Conservation (phyloP, 2,888 invertebrate genomes). For the Eilema caniola region DNA sequence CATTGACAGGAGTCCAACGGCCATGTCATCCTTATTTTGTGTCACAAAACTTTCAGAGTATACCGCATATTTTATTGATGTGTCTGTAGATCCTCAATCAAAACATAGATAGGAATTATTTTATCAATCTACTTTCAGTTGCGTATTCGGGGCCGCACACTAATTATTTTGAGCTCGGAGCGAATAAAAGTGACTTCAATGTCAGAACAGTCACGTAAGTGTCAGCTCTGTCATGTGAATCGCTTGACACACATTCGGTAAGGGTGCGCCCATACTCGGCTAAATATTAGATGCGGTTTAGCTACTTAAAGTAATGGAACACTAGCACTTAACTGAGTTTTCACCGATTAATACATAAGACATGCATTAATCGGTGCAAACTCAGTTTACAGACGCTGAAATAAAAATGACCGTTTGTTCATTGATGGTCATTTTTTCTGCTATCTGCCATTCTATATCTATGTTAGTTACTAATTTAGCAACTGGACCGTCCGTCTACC, state of each 20-base stretch:
- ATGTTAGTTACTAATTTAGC: too few relatives aligned
- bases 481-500: too few relatives aligned
- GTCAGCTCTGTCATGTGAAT: constrained; percentile 24
- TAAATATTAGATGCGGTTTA: background rate
- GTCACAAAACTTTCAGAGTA: background rate
- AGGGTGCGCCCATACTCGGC: constrained; percentile 5
- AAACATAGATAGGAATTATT: constrained; percentile 38
- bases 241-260: constrained; percentile 23
- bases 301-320: too few relatives aligned
- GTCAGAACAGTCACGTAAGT: constrained; percentile 32
- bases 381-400: too few relatives aligned
- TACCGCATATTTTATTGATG: constrained; percentile 27
- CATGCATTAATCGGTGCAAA: too few relatives aligned
- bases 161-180: constrained; percentile 41
- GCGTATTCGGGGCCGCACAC: constrained; percentile 42
- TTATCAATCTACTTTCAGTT: constrained; percentile 53
- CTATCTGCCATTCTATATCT: too few relatives aligned
- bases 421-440: too few relatives aligned
- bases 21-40: background rate
- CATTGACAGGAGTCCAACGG: too few relatives aligned
- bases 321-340: background rate
- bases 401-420: background rate
- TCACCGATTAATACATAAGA: too few relatives aligned
- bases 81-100: constrained; percentile 34
- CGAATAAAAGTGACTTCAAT: constrained; percentile 42